Evolutionary conservation across 1,140 invertebrate species (phyloP), one percentile per base, ranked within the genome.

Genomic region (Phocides pigmalion): DNA sequence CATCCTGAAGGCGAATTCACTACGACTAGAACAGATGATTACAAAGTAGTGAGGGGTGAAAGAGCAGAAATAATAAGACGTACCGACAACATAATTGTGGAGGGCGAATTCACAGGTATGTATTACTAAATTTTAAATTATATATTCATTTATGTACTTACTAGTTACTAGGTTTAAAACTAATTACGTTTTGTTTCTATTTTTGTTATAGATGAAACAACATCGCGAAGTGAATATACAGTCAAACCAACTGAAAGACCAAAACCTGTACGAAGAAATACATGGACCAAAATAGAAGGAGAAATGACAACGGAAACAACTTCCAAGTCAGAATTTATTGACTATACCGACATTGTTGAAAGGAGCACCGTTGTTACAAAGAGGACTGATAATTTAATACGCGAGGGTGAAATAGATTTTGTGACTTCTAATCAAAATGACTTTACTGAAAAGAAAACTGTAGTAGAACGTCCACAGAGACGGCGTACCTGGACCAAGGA

Each of bases 211-310:
- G 94, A 93, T 89, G 84, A 93, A 46, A 95, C 94, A 37, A 95
- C 94, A 22, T 92, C 92, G 17, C 94, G 94, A 72, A 82, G 93
- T 54, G 95, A 95, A 70, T 96, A 94, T 77, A 95, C 94, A 64
- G 93, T 94, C 1, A 93, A 94, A 82, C 87, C 93, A 63, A 91
- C 91, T 15, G 94, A 96, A 83, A 92, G 94, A 70, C 93, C 95
- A 11, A 94, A 90, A 70, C 93, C 95, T 41, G 94, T 96, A 51
- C 92, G 96, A 70, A 93, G 96, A 47, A 97, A 97, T 76, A 97
- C 96, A 3, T 97, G 95, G 92, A 97, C 95, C 0, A 96, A 96
- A 87, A 86, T 95, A 32, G 95, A 96, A 87, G 94, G 95, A 35
- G 95, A 96, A 62, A 94, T 96, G 84, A 93, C 72, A 22, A 93